Percentiles rank a stretch among this genome's conserved stretches.
Evolutionary conservation across 2,113 vertebrate genomes (phyloP).

Genomic region (Dicaeum eximium): DNA sequence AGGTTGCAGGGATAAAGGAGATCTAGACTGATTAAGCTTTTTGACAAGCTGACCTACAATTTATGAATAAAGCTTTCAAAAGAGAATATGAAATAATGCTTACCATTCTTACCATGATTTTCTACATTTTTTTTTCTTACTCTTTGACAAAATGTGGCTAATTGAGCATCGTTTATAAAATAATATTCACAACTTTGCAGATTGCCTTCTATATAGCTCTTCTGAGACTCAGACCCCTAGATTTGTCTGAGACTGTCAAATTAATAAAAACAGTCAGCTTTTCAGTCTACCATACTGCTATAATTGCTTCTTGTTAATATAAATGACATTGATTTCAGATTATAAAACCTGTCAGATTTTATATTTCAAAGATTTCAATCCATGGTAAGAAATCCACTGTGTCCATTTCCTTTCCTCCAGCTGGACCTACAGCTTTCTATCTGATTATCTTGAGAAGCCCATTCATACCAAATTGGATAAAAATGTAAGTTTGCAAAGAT

Average conservation of each 20-base stretch:
- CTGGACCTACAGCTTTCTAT: slow-evolving; percentile 58
- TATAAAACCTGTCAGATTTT: background rate
- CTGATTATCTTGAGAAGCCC: slow-evolving; percentile 62
- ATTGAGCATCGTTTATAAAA: background rate
- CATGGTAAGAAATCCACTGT: background rate
- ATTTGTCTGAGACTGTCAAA: background rate
- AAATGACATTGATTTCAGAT: background rate
- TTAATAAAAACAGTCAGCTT: background rate
- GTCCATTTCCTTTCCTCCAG: slow-evolving; percentile 2
- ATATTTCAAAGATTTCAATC: background rate
- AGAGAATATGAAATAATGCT: background rate
- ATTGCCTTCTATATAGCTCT: background rate
- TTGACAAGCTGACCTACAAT: background rate
- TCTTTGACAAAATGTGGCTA: background rate
- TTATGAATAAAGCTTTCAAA: background rate
- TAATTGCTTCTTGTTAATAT: background rate
- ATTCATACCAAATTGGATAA: slow-evolving; percentile 58
- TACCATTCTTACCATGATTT: background rate
- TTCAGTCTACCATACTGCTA: background rate
- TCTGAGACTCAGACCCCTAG: background rate
- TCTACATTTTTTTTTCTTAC: background rate
- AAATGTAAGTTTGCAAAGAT: slow-evolving; percentile 51
- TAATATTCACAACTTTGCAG: background rate
- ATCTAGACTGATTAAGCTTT: background rate
- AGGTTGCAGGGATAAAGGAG: background rate